Evolutionary conservation across 2,888 invertebrate genomes (phyloP).

Genomic region (Heteropelma amictum): DNA sequence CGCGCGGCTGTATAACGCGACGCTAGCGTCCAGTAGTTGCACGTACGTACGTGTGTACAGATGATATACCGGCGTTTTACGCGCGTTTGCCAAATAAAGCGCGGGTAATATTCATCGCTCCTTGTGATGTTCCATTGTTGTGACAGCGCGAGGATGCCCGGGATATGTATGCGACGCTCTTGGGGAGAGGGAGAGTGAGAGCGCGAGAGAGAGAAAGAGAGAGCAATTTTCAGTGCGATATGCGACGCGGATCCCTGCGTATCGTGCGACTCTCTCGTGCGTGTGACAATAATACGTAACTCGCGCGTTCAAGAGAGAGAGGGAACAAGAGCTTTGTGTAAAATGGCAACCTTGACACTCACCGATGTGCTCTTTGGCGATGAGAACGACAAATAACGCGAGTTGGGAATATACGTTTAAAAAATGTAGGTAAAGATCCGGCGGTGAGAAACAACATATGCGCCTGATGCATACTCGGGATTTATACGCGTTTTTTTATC

Average conservation of each 20-base stretch:
- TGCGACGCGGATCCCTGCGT: conserved; percentile 41
- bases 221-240: neutral
- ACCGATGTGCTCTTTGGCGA: conserved; percentile 62
- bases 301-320: conserved; percentile 12
- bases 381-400: neutral
- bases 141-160: conserved; percentile 64
- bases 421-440: too few relatives aligned
- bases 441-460: too few relatives aligned
- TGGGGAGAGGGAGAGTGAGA: too few relatives aligned
- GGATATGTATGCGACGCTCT: too few relatives aligned
- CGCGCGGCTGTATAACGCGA: too few relatives aligned
- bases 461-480: too few relatives aligned
- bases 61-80: conserved; percentile 32
- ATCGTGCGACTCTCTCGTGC: conserved; percentile 16
- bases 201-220: conserved; percentile 44
- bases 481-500: too few relatives aligned
- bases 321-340: conserved; percentile 56
- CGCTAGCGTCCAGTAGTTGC: too few relatives aligned
- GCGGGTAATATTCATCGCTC: conserved; percentile 56
- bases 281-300: neutral
- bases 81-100: conserved; percentile 64
- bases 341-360: conserved; percentile 76
- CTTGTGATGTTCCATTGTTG: conserved; percentile 69
- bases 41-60: too few relatives aligned
- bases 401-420: neutral